Conservation (phyloP, 2,888 invertebrate genomes). For the Acrobasis consociella region DNA sequence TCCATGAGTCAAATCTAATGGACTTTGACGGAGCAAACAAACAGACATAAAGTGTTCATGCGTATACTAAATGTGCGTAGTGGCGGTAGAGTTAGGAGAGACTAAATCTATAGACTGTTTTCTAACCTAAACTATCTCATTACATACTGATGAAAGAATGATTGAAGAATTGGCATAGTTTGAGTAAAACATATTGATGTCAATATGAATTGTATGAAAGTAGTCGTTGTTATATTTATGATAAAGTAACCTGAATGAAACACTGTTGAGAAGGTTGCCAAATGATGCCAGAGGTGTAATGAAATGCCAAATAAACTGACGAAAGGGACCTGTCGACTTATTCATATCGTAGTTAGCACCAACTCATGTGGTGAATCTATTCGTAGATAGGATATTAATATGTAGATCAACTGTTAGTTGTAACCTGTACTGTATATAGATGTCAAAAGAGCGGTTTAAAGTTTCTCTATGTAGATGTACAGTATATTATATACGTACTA, state of each 20-base stretch:
- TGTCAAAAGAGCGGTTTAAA: conserved; percentile 50
- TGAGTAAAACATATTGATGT: neutral
- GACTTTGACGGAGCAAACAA: conserved; percentile 26
- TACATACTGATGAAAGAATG: neutral
- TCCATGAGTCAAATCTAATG: conserved; percentile 73
- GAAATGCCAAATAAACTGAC: conserved; percentile 67
- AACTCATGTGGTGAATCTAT: conserved; percentile 41
- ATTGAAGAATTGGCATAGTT: neutral
- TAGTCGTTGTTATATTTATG: conserved; percentile 5
- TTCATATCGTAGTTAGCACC: conserved; percentile 70
- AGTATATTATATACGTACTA: conserved; percentile 38
- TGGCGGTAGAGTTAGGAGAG: neutral
- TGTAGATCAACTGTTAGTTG: conserved; percentile 25
- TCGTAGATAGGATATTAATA: conserved; percentile 24
- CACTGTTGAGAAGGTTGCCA: conserved; percentile 47
- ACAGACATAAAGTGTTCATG: conserved; percentile 51
- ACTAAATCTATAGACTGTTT: conserved; percentile 9
- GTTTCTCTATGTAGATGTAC: conserved; percentile 61
- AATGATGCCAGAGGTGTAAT: conserved; percentile 53
- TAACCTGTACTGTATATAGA: conserved; percentile 38
- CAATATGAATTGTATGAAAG: neutral
- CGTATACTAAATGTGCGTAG: conserved; percentile 25
- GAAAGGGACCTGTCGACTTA: conserved; percentile 70
- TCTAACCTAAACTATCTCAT: conserved; percentile 5
- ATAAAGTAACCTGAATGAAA: conserved; percentile 35